A percentile compares a stretch with the other conserved stretches of the same genome.
Evolutionary conservation across 2,888 invertebrate species (phyloP).

Genomic region (Ormyrus nitidulus): DNA sequence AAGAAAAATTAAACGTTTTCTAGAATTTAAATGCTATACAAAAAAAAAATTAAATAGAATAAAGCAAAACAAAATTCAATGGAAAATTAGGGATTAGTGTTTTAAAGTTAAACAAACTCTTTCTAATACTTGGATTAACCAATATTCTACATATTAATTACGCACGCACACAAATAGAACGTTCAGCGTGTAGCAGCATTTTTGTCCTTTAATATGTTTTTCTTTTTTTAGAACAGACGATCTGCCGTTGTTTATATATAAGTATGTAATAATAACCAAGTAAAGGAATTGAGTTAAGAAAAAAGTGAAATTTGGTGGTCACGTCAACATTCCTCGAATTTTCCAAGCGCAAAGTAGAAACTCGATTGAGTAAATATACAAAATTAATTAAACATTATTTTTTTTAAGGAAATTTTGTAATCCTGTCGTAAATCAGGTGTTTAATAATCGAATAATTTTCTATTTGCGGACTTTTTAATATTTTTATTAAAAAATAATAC

Average conservation of each 20-base stretch:
- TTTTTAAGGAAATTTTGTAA: slow-evolving; percentile 27
- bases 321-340: slow-evolving; percentile 37
- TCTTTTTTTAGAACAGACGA: slow-evolving; percentile 31
- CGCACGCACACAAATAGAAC: not conserved
- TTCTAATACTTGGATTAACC: slow-evolving; percentile 52
- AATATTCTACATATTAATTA: slow-evolving; percentile 35
- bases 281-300: slow-evolving; percentile 16
- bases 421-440: not conserved
- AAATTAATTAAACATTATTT: slow-evolving; percentile 7
- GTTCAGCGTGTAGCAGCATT: slow-evolving; percentile 39
- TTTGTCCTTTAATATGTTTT: slow-evolving; percentile 36
- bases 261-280: not conserved
- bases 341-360: not conserved
- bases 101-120: slow-evolving; percentile 30
- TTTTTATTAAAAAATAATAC: slow-evolving; percentile 35
- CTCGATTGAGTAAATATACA: slow-evolving; percentile 7
- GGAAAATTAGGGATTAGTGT: slow-evolving; percentile 45
- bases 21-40: slow-evolving; percentile 13
- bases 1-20: slow-evolving; percentile 28
- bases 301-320: slow-evolving; percentile 28
- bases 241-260: slow-evolving; percentile 10
- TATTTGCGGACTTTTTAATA: slow-evolving; percentile 11
- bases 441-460: slow-evolving; percentile 7
- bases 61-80: slow-evolving; percentile 20
- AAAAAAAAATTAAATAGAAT: slow-evolving; percentile 8